Evolutionary conservation across 2,888 invertebrate genomes (phyloP).

Genomic region (Euplagia quadripunctaria): DNA sequence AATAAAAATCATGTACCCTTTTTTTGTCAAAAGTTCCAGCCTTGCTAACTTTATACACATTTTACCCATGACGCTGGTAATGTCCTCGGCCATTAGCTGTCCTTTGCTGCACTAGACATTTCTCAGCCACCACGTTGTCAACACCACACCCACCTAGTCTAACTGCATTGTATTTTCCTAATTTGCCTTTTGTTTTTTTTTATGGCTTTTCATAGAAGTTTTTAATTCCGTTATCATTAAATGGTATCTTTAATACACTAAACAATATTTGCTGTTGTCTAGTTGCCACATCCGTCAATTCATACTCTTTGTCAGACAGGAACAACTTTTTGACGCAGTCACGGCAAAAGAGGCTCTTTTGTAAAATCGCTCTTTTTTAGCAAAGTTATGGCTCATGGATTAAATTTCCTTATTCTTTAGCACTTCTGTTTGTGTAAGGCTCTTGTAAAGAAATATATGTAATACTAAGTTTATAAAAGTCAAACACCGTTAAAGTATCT

Average conservation of each 20-base stretch:
- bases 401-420: constrained; percentile 78
- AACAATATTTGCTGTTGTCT: neutral
- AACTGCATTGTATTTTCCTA: no score
- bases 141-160: no score
- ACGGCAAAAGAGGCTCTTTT: constrained; percentile 72
- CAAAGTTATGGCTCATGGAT: constrained; percentile 80
- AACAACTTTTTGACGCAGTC: constrained; percentile 81
- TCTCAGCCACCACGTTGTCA: no score
- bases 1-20: no score
- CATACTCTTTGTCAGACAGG: constrained; percentile 54
- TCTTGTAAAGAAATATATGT: constrained; percentile 54
- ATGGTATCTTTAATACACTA: neutral
- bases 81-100: no score
- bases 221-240: no score
- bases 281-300: constrained; percentile 45
- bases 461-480: neutral
- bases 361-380: constrained; percentile 77
- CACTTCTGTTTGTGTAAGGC: constrained; percentile 63
- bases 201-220: no score
- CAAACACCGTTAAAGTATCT: neutral
- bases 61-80: no score
- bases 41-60: no score
- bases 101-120: no score
- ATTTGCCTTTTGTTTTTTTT: no score
- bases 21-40: no score